Evolutionary conservation across 2,888 invertebrate genomes (phyloP), one percentile per base, ranked within the genome.

Genomic region (Dicranocentrus wangi): DNA sequence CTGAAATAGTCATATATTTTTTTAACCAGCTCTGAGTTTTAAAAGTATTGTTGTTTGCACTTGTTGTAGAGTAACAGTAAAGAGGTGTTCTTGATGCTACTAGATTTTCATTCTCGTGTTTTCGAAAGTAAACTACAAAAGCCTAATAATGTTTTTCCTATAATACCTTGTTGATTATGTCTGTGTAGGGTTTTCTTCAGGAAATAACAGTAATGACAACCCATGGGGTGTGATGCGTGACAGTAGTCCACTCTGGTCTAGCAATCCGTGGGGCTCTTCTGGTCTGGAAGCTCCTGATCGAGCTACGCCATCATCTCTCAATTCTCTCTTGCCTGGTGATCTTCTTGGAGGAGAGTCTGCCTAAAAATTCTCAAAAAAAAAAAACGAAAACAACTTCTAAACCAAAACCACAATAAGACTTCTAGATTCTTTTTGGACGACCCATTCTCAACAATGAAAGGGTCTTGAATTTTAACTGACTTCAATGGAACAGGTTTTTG

Each of bases 251-350:
- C 90, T 94, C 87, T 94, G 94, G 94, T 88, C 90, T n/a, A 87
- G 87, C 79, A 87, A 86, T 72, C 88, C 90, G 23, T 91, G 91
- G 90, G 90, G 90, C 84, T 89, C 89, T 85, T 87, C 88, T 60
- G 89, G 89, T 63, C 88, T 91, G 86, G 92, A 92, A 91, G 87
- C 93, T 93, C 89, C 93, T 93, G 88, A 94, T 89, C 92, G 95
- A 85, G 93, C 93, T 87, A 95, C 95, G 85, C 95, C 95, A 84
- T 94, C 94, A 87, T 94, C 94, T 88, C 92, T 95, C 88, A 94
- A 94, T 91, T 94, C 94, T 87, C 95, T 93, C 91, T 92, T 95
- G 90, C 95, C 95, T 88, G 94, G 94, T 87, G 95, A 95, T 90
- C 92, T 95, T 88, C 92, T 95, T 89, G 94, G 83, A 68, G 83